A percentile compares a stretch with the other conserved stretches of the same genome.
These are phyloP conservation scores for Mesocentrotus franciscanus DNA, from an alignment of 53 echinoderm and acorn worm genomes.

Conservation along the genomic window DNA sequence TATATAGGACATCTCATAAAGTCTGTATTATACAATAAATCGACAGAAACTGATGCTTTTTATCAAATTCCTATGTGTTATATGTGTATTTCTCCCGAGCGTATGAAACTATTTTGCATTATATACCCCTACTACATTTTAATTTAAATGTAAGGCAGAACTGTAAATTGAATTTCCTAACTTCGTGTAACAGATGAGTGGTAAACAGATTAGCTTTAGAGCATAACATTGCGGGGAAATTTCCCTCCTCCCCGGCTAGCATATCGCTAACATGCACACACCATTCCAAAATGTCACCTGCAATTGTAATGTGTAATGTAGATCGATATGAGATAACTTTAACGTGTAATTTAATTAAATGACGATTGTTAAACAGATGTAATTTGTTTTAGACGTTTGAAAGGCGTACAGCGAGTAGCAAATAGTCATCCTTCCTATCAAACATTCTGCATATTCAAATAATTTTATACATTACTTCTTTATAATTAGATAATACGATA, in stretches of 20 bases:
- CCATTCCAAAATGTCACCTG: not conserved
- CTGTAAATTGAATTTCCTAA: not conserved
- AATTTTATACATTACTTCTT: not conserved
- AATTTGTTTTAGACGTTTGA: not conserved
- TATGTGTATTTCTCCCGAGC: too few relatives aligned
- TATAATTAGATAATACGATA: not conserved
- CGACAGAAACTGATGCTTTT: too few relatives aligned
- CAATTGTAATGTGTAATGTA: not conserved
- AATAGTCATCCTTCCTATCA: not conserved
- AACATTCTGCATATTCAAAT: not conserved
- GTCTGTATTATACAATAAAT: too few relatives aligned
- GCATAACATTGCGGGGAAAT: not conserved
- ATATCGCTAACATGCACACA: not conserved
- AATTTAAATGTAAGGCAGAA: not conserved
- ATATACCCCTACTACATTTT: too few relatives aligned
- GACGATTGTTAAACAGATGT: not conserved
- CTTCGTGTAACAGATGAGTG: not conserved
- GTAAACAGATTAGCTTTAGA: not conserved
- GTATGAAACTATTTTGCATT: too few relatives aligned
- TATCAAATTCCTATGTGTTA: too few relatives aligned
- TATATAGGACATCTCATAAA: too few relatives aligned
- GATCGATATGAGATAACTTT: not conserved
- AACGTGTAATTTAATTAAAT: not conserved
- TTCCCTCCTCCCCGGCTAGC: slow-evolving; percentile 9
- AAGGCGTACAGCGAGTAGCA: not conserved